Conservation (phyloP, 2,113 vertebrate genomes). For the Perca fluviatilis region DNA sequence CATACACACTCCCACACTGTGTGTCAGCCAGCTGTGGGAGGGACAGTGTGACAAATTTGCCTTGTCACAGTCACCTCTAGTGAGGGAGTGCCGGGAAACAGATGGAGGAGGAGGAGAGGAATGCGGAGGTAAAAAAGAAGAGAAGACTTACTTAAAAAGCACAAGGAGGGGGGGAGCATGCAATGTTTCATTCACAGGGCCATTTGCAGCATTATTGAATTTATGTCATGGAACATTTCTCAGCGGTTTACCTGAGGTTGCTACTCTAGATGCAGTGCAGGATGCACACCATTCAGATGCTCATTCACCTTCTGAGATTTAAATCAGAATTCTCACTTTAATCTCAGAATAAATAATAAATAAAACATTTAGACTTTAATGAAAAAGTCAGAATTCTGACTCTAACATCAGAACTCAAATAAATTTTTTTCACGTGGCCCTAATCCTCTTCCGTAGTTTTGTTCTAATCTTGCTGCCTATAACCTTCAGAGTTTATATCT, state of each 20-base stretch:
- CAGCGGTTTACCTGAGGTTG: conserved; percentile 15
- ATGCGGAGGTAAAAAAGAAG: background rate
- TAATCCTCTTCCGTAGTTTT: too few species aligned
- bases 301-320: conserved; percentile 6
- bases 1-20: background rate
- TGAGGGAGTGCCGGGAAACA: background rate
- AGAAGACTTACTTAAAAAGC: background rate
- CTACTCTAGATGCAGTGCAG: conserved; percentile 10
- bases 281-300: background rate
- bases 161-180: background rate
- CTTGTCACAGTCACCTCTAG: conserved; percentile 10
- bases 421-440: too few species aligned
- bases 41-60: conserved; percentile 1
- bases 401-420: too few species aligned
- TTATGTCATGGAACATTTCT: conserved; percentile 11
- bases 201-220: conserved; percentile 19
- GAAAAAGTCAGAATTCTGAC: too few species aligned
- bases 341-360: too few species aligned
- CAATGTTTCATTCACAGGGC: conserved; percentile 34
- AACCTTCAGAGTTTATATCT: background rate
- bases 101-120: background rate
- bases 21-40: conserved; percentile 1
- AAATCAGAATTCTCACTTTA: too few species aligned
- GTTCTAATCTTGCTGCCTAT: background rate
- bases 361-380: too few species aligned